A percentile compares a stretch with the other conserved stretches of the same genome.
Evolutionary conservation across 2,888 invertebrate genomes (phyloP).

Genomic region (Phlogophora meticulosa): DNA sequence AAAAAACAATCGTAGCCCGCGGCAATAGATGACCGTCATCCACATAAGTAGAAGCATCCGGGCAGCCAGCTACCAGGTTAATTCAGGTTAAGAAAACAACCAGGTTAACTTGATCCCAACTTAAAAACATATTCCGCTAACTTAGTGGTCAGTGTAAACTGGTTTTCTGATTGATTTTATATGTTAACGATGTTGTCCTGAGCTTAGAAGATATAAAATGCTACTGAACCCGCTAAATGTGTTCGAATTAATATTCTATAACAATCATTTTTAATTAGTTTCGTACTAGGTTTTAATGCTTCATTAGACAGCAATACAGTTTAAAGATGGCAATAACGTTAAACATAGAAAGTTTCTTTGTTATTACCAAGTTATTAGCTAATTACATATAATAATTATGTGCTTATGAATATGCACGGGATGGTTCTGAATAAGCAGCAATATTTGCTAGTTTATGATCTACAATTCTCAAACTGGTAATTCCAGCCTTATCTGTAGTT

Average conservation of each 20-base stretch:
- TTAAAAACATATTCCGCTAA: constrained; percentile 10
- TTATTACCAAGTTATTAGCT: constrained; percentile 16
- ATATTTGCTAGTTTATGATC: constrained; percentile 17
- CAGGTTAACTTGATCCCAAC: constrained; percentile 56
- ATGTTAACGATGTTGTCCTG: constrained; percentile 69
- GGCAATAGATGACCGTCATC: constrained; percentile 35
- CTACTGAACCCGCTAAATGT: constrained; percentile 57
- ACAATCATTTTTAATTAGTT: constrained; percentile 9
- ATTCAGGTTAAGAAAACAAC: constrained; percentile 67
- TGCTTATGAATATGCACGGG: constrained; percentile 24
- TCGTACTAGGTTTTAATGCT: constrained; percentile 12
- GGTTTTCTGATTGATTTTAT: constrained; percentile 67
- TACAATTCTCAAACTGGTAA: background rate
- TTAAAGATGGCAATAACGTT: constrained; percentile 23
- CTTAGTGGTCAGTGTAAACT: constrained; percentile 42
- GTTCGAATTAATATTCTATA: constrained; percentile 56
- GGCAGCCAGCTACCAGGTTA: constrained; percentile 54
- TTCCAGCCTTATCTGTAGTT: constrained; percentile 13
- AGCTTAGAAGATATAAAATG: constrained; percentile 61
- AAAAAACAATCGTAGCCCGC: constrained; percentile 48
- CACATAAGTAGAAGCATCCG: constrained; percentile 61
- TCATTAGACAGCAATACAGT: constrained; percentile 25
- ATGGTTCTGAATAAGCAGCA: constrained; percentile 17
- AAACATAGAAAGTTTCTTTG: constrained; percentile 18
- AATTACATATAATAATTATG: constrained; percentile 14